Evolutionary conservation across 2,797 vertebrate genomes (phyloP).

Genomic region (Chanos chanos): DNA sequence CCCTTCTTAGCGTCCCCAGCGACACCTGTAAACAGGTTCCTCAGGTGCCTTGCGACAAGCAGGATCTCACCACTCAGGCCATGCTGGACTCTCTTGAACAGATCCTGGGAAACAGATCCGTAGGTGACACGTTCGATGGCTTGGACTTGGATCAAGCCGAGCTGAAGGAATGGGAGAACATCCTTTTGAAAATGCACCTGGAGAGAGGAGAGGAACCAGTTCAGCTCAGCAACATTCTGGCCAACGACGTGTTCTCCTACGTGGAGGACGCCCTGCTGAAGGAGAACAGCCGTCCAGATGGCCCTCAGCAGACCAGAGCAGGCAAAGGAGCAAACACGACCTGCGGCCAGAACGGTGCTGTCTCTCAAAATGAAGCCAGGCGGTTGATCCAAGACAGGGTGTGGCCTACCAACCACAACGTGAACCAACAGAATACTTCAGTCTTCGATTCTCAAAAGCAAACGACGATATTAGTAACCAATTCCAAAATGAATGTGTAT

Average conservation of each 20-base stretch:
- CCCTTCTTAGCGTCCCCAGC: constrained; percentile 49
- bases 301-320: not conserved
- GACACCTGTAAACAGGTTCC: constrained; percentile 21
- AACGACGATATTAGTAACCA: no score
- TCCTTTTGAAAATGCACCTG: constrained; percentile 45
- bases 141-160: constrained; percentile 11
- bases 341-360: not conserved
- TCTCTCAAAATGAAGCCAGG: not conserved
- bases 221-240: constrained; percentile 30
- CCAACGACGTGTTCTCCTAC: constrained; percentile 41
- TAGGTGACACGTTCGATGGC: constrained; percentile 21
- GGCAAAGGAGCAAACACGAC: not conserved
- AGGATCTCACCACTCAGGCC: no score
- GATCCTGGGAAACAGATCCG: constrained; percentile 26
- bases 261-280: constrained; percentile 49
- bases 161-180: constrained; percentile 58
- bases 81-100: no score
- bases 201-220: not conserved
- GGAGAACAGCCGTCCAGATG: constrained; percentile 7
- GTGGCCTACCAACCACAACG: constrained; percentile 25
- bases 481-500: not conserved
- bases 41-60: constrained; percentile 40
- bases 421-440: no score
- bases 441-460: no score
- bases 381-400: constrained; percentile 6